phyloP scores from a whole-genome alignment of 2,888 invertebrate genomes.

The Cheilosia scutellata region DNA sequence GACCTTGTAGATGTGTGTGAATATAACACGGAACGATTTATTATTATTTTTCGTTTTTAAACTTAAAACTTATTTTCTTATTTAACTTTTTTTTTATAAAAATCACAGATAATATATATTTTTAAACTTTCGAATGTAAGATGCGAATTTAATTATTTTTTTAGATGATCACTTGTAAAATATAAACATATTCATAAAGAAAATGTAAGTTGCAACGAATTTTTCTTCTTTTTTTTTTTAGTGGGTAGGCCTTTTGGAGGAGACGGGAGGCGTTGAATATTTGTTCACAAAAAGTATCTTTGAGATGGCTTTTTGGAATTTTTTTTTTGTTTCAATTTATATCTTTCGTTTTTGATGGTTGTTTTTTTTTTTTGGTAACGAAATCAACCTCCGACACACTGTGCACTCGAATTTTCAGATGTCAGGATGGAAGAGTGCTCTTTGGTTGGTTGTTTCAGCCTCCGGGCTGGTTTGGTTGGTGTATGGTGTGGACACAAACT shows the following conservation, averaged over 20 bases:
- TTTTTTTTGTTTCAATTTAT: conserved; percentile 21
- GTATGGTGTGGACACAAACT: conserved; percentile 61
- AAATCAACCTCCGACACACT: conserved; percentile 44
- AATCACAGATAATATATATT: conserved; percentile 73
- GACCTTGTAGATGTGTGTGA: conserved; percentile 79
- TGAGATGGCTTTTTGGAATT: conserved; percentile 21
- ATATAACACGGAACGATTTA: conserved; percentile 74
- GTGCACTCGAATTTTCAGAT: conserved; percentile 36
- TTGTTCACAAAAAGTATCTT: conserved; percentile 52
- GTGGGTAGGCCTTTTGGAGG: conserved; percentile 84
- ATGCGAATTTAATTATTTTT: conserved; percentile 52
- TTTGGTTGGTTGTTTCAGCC: conserved; percentile 25
- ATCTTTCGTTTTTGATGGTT: conserved; percentile 22
- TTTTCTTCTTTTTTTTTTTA: conserved; percentile 56
- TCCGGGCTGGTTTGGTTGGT: conserved; percentile 61
- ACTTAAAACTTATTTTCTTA: conserved; percentile 65
- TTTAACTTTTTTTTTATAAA: conserved; percentile 52
- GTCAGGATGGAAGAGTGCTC: conserved; percentile 39
- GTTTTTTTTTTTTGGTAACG: conserved; percentile 19
- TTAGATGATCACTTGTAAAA: conserved; percentile 74
- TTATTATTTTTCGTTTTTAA: conserved; percentile 62
- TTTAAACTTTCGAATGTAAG: conserved; percentile 57
- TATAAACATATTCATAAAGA: conserved; percentile 66
- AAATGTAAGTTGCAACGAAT: conserved; percentile 59
- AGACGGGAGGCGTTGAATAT: conserved; percentile 82